These are phyloP conservation scores for Harpagoxenus sublaevis DNA, from an alignment of 2,888 invertebrate species.

Conservation along the genomic window DNA sequence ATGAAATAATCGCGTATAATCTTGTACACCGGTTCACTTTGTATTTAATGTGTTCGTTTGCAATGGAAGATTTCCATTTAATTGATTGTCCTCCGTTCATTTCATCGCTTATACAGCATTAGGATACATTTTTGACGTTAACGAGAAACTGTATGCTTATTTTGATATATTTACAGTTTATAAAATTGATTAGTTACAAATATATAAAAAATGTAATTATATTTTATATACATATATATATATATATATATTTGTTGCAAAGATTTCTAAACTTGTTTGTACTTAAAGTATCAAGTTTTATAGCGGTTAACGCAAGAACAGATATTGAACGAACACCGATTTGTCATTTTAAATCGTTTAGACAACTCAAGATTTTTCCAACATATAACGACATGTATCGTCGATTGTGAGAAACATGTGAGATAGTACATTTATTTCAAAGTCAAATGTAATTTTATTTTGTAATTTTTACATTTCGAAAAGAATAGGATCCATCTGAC, in stretches of 20 bases:
- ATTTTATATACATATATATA: conserved; percentile 34
- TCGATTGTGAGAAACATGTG: neutral
- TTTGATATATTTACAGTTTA: conserved; percentile 35
- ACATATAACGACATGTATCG: neutral
- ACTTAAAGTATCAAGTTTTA: conserved; percentile 43
- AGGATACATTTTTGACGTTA: neutral
- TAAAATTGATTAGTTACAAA: conserved; percentile 32
- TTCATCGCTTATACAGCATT: conserved; percentile 21
- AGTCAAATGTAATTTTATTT: conserved; percentile 2
- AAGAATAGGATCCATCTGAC: neutral
- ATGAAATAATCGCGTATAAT: conserved; percentile 18
- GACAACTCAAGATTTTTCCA: conserved; percentile 22
- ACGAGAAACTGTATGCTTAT: conserved; percentile 2
- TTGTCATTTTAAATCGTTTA: conserved; percentile 15
- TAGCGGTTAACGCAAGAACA: conserved; percentile 5
- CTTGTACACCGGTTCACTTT: conserved; percentile 28
- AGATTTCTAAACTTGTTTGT: conserved; percentile 34
- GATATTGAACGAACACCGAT: conserved; percentile 12
- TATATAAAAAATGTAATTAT: conserved; percentile 21
- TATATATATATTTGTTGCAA: conserved; percentile 27
- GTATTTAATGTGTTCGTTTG: conserved; percentile 32
- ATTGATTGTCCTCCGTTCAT: conserved; percentile 36
- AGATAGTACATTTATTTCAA: conserved; percentile 17
- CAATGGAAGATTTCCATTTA: conserved; percentile 17
- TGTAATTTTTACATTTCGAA: conserved; percentile 10